Base-by-base conservation (phyloP, 1,140 invertebrate genomes). In the Macrostomum lignano region DNA sequence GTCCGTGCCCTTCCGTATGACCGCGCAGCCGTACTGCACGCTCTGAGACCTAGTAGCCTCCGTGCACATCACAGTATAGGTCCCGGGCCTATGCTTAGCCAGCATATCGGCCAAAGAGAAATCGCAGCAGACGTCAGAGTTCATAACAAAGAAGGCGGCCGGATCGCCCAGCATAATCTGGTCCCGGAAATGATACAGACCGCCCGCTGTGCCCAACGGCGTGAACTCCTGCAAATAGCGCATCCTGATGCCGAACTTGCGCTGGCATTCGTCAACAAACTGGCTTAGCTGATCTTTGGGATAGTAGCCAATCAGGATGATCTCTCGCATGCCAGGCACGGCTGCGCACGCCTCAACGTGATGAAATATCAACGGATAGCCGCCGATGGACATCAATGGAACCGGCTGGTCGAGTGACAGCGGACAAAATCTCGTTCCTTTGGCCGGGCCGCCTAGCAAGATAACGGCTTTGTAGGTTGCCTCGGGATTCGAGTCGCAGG, bases 61-160 rank as follows among this genome's bases (percentile, higher is more conserved):
- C n/a, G n/a, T n/a, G n/a, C n/a, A n/a, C n/a, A n/a, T n/a, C n/a
- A n/a, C n/a, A n/a, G n/a, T n/a, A n/a, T n/a, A n/a, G n/a, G n/a
- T n/a, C n/a, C n/a, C n/a, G n/a, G n/a, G n/a, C n/a, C n/a, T n/a
- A n/a, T n/a, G n/a, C n/a, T n/a, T n/a, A n/a, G n/a, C n/a, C n/a
- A n/a, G n/a, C n/a, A n/a, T n/a, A n/a, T n/a, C n/a, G n/a, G n/a
- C n/a, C n/a, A n/a, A n/a, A n/a, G n/a, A n/a, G n/a, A n/a, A n/a
- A n/a, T n/a, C 79, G 6, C 81, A 77, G 52, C 88, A 96, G 2
- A 93, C 78, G 63, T 96, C 88, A 2, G 84, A 82, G 57, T 98
- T 96, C 42, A 98, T 67, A 0, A 96, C 66, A 51, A 96, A 86
- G 55, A 96, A 86, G 6, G 69, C 71, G 28, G 74, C 67, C 0